Evolutionary conservation across 1,140 invertebrate genomes (phyloP).

Genomic region (Habropoda laboriosa): DNA sequence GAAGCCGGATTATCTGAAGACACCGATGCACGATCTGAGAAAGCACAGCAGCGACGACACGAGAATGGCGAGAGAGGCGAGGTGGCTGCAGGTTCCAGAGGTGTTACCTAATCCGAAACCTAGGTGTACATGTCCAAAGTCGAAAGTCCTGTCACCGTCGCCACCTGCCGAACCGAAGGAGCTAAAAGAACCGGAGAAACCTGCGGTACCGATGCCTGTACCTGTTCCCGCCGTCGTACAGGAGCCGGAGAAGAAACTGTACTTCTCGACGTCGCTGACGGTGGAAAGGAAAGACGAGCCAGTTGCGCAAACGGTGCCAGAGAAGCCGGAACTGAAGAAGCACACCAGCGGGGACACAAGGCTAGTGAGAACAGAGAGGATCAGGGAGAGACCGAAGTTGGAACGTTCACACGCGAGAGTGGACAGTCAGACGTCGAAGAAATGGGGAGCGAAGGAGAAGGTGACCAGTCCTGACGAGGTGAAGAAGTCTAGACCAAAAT

Average conservation of each 20-base stretch:
- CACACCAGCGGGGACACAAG: constrained; percentile 68
- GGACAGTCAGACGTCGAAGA: constrained; percentile 56
- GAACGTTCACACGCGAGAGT: constrained; percentile 56
- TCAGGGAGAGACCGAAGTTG: constrained; percentile 60
- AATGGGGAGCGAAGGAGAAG: constrained; percentile 70
- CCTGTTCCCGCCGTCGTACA: constrained; percentile 66
- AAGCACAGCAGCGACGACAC: constrained; percentile 79
- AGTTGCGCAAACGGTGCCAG: neutral
- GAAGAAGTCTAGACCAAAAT: constrained; percentile 72
- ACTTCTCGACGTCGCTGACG: constrained; percentile 66
- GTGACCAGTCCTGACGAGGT: constrained; percentile 65
- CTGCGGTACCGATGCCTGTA: constrained; percentile 62
- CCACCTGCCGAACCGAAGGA: constrained; percentile 49
- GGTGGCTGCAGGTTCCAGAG: constrained; percentile 76
- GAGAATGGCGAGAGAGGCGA: constrained; percentile 73
- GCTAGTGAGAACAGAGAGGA: constrained; percentile 36
- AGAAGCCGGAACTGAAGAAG: constrained; percentile 73
- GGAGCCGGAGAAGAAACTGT: constrained; percentile 66
- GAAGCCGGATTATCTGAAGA: constrained; percentile 59
- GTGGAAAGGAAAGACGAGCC: constrained; percentile 56
- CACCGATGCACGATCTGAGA: constrained; percentile 73
- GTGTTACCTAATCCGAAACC: constrained; percentile 76
- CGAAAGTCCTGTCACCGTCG: constrained; percentile 60
- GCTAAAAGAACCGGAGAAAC: constrained; percentile 29
- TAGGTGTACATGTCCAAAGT: constrained; percentile 77